These are phyloP conservation scores for Eulithis prunata DNA, from an alignment of 2,888 invertebrate genomes.

Conservation along the genomic window DNA sequence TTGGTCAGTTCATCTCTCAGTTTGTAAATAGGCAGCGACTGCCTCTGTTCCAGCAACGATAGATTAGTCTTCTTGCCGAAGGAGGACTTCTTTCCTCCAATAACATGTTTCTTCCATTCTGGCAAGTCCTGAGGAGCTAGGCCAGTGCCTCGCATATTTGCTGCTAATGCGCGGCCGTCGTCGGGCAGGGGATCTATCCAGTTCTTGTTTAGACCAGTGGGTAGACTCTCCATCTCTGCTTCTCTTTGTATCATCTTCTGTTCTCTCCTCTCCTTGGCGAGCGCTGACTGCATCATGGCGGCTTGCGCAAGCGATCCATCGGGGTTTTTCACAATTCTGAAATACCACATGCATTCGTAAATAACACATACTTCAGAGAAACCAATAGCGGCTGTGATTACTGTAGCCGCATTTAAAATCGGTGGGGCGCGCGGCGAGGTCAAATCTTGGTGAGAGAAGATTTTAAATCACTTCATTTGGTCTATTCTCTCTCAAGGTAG, in stretches of 20 bases:
- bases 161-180: slow-evolving; percentile 88
- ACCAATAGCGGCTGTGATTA: no score
- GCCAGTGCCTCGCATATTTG: slow-evolving; percentile 93
- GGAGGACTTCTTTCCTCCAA: slow-evolving; percentile 98
- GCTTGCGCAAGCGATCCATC: slow-evolving; percentile 99
- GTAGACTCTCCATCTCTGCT: slow-evolving; percentile 93
- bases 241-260: slow-evolving; percentile 98
- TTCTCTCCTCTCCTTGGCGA: slow-evolving; percentile 98
- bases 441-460: no score
- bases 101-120: slow-evolving; percentile 99
- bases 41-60: slow-evolving; percentile 96
- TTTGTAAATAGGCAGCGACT: slow-evolving; percentile 98
- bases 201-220: slow-evolving; percentile 92
- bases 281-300: slow-evolving; percentile 99
- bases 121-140: slow-evolving; percentile 95
- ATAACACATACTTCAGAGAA: no score
- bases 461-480: no score
- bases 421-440: no score
- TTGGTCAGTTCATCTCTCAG: slow-evolving; percentile 97
- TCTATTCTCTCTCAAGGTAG: no score
- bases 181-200: slow-evolving; percentile 99
- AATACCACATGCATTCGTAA: slow-evolving; percentile 1
- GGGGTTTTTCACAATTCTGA: slow-evolving; percentile 98
- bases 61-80: slow-evolving; percentile 99
- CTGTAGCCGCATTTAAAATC: no score